Evolutionary conservation across 2,888 invertebrate species (phyloP), one percentile per base, ranked within the genome.

Genomic region (Agapostemon virescens): DNA sequence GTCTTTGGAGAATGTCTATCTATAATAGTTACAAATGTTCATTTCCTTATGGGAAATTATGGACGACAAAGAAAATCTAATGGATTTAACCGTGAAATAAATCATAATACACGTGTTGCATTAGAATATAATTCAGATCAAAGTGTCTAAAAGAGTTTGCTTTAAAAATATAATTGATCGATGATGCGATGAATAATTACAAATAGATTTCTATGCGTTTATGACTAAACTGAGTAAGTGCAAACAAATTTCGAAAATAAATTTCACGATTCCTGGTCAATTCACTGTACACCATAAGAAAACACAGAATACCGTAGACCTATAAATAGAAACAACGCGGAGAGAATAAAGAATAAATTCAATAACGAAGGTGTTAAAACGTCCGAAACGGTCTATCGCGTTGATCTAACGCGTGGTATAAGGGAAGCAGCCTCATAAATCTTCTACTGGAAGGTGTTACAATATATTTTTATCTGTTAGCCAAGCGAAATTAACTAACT

Each of bases 381-480:
- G 7, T 7, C 11, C 11, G 11, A 67, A 42, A 20, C 13, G 6
- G n/a, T 2, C 11, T 11, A 63, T 63, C 61, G 33, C 36, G 9
- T 33, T 5, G 9, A 58, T n/a, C 30, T 33, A 36, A 36, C 13
- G 33, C n/a, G 61, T 3, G 20, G 11, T 11, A 36, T 11, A 63
- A 63, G 61, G 36, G 20, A 63, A 15, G 61, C 30, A 26, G 26
- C 38, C 6, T 33, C 45, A 49, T 77, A 40, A 79, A 79, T 61
- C 58, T 61, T 36, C 55, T 4, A 23, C 30, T 0, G 42, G 17
- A 15, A 58, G 72, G 76, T 52, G 75, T 66, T 49, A 75, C 13
- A 13, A 74, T 61, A 68, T 71, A 72, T 71, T 81, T 71, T 58
- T 69, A 45, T 74, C 69, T 42, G 40, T 20, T 23, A 68, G 52